Conservation (phyloP, 2,888 invertebrate species). For the Cephus pulcher region DNA sequence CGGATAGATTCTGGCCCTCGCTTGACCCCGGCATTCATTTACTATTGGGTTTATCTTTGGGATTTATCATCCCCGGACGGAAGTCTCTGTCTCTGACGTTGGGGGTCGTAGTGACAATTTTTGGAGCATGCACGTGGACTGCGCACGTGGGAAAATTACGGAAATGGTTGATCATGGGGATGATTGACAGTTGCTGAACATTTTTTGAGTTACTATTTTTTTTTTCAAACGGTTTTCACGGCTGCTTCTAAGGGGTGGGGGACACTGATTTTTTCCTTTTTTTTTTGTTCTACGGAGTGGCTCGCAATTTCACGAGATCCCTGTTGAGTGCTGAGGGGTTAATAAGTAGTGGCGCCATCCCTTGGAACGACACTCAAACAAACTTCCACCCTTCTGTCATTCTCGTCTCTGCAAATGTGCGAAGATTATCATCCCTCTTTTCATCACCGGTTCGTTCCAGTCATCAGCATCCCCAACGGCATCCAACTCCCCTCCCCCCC, state of each 20-base stretch:
- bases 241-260: too few relatives aligned
- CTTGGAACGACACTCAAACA: not conserved
- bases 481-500: not conserved
- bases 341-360: not conserved
- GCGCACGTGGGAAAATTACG: too few relatives aligned
- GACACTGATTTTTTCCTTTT: not conserved
- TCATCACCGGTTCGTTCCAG: constrained; percentile 1
- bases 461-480: constrained; percentile 1
- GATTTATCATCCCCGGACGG: too few relatives aligned
- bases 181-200: not conserved
- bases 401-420: not conserved
- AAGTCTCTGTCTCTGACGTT: too few relatives aligned
- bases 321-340: not conserved
- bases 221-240: too few relatives aligned
- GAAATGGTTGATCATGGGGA: not conserved
- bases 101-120: too few relatives aligned
- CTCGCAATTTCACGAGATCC: not conserved
- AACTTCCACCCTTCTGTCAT: not conserved
- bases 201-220: not conserved
- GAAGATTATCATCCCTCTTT: constrained; percentile 1
- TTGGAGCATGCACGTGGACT: too few relatives aligned
- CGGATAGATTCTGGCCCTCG: not conserved
- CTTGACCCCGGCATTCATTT: not conserved
- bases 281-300: not conserved
- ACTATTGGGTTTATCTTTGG: not conserved